Base-by-base conservation (phyloP, 2,888 invertebrate species). In the Lycaena phlaeas region DNA sequence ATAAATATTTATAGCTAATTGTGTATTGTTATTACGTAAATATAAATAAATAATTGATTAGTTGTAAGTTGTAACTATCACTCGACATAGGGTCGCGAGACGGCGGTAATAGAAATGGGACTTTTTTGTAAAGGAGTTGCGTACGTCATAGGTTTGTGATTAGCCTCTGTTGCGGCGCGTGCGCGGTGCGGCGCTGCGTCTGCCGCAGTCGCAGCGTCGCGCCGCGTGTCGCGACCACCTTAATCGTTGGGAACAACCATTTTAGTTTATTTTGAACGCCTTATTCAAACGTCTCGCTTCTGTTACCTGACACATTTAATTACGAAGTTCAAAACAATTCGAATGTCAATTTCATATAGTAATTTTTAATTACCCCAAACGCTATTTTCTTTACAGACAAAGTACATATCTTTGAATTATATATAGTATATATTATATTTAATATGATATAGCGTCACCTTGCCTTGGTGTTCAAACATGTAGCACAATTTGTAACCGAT, bases 1-100 rank as follows among this genome's bases (percentile, higher is more conserved):
- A 84, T 82, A 82, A 77, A 82, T 84, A 84, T 84, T 84, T 84
- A 84, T 84, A 84, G 84, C 82, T 82, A 84, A 84, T 79, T 82
- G 84, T 84, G 82, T 84, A 84, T 82, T 84, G 84, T 84, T 84
- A 84, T 78, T 75, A 79, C 78, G 76, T 82, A 82, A 78, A 79
- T 79, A 82, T 81, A 82, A 82, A 79, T 77, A 79, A 77, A 77
- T 77, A 81, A 82, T 81, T 82, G 71, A 81, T 67, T 82, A 82
- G 79, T 81, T 74, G 69, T 82, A 82, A 84, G 79, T 66, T 77
- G 75, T 76, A 78, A 77, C 72, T 77, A 79, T 75, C 75, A 74
- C 68, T 66, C 66, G 66, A 74, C 64, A 74, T 69, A 60, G 60
- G 41, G 42, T 38, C 41, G 30, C 12, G 63, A 63, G 63, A 59